Percentiles rank a stretch among this genome's conserved stretches.
Conservation (phyloP, 2,113 vertebrate genomes). For the Misgurnus anguillicaudatus region DNA sequence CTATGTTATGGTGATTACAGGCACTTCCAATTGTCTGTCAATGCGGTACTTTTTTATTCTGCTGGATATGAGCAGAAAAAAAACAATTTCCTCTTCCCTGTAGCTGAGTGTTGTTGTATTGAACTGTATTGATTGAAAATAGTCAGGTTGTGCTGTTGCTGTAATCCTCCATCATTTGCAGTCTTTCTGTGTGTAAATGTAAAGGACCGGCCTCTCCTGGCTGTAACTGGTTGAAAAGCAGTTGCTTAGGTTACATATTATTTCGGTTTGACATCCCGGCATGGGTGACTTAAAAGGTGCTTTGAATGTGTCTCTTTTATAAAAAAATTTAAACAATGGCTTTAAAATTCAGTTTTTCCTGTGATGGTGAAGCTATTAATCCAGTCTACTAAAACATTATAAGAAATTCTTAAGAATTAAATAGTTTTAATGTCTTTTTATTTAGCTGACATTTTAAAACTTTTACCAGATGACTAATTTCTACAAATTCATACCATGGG, state of each 20-base stretch:
- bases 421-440: no score
- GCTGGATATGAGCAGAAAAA: constrained; percentile 29
- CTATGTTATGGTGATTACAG: constrained; percentile 52
- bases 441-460: no score
- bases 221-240: constrained; percentile 12
- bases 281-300: background rate
- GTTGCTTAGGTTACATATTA: background rate
- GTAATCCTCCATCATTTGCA: constrained; percentile 23
- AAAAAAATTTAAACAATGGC: no score
- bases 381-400: no score
- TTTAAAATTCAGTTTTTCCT: no score
- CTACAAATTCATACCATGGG: no score
- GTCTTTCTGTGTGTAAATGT: constrained; percentile 38
- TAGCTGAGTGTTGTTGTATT: constrained; percentile 58
- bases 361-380: no score
- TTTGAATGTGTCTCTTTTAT: background rate
- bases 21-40: constrained; percentile 41
- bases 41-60: constrained; percentile 16
- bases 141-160: constrained; percentile 35
- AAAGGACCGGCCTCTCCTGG: background rate
- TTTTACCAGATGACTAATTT: no score
- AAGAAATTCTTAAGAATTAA: no score
- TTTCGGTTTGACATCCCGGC: background rate
- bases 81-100: constrained; percentile 48
- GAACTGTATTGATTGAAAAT: constrained; percentile 59